Conservation (phyloP, 2,888 invertebrate genomes). For the Lasioglossum villosulum region DNA sequence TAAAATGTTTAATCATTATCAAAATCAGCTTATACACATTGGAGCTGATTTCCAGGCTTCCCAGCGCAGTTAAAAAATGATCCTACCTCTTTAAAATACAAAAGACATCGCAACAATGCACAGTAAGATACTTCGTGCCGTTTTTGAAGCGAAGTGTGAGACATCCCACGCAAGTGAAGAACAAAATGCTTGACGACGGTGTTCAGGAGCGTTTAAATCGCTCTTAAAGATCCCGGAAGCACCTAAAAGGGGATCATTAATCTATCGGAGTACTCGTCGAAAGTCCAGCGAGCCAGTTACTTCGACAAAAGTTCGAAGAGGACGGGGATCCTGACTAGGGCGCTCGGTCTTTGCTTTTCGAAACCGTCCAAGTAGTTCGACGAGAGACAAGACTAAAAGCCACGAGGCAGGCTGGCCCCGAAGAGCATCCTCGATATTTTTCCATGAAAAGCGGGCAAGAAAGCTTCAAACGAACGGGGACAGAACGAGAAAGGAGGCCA, state of each 20-base stretch:
- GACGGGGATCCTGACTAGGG: background rate
- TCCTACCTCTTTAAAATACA: too few species aligned
- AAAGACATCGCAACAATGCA: background rate
- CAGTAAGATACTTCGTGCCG: background rate
- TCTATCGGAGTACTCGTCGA: conserved; percentile 20
- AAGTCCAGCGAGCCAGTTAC: conserved; percentile 35
- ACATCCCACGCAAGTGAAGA: background rate
- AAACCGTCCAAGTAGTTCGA: conserved; percentile 8
- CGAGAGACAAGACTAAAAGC: conserved; percentile 9
- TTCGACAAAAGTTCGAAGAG: conserved; percentile 18
- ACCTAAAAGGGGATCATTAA: conserved; percentile 28
- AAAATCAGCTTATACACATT: background rate
- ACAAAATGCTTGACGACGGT: conserved; percentile 12
- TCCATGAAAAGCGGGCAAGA: background rate
- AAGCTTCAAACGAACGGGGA: background rate
- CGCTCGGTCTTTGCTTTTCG: conserved; percentile 4
- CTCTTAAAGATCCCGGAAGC: conserved; percentile 7
- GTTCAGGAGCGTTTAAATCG: background rate
- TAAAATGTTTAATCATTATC: too few species aligned
- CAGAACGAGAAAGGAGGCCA: conserved; percentile 18
- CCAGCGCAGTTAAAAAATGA: too few species aligned
- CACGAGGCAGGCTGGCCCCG: background rate
- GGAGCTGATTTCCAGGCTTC: too few species aligned
- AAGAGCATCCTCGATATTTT: conserved; percentile 37
- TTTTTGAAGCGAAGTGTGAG: background rate